These are phyloP conservation scores for Archegozetes longisetosus DNA, from an alignment of 1,140 invertebrate species.

Conservation along the genomic window DNA sequence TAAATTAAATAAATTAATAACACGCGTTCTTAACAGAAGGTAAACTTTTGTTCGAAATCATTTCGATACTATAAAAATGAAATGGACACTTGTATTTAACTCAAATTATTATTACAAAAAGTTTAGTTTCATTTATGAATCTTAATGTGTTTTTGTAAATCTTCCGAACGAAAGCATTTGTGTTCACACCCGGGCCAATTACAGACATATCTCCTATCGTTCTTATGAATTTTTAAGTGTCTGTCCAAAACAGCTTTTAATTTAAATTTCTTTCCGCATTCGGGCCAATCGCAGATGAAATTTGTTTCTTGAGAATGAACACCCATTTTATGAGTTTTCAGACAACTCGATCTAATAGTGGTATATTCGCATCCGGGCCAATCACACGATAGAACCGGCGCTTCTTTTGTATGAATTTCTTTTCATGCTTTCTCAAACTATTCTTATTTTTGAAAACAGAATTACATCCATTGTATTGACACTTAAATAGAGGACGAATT, in stretches of 20 bases:
- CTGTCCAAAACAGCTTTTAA: neutral
- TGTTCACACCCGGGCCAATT: slow-evolving; percentile 10
- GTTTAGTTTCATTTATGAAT: slow-evolving; percentile 9
- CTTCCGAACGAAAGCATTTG: neutral
- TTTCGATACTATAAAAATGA: too few relatives aligned
- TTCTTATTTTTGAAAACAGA: neutral
- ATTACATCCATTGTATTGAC: neutral
- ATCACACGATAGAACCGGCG: neutral
- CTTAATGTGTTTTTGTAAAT: slow-evolving; percentile 8
- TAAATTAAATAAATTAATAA: too few relatives aligned
- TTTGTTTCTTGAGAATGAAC: neutral
- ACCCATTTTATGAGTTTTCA: neutral
- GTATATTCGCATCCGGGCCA: slow-evolving; percentile 11
- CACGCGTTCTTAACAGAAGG: too few relatives aligned
- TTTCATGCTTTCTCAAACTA: neutral
- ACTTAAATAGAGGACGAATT: neutral
- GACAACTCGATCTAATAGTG: neutral
- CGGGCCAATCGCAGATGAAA: slow-evolving; percentile 4
- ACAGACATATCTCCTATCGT: slow-evolving; percentile 2
- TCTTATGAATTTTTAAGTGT: slow-evolving; percentile 3
- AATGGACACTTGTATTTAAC: too few relatives aligned
- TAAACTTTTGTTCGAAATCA: too few relatives aligned
- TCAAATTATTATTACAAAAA: too few relatives aligned
- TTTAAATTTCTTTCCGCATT: slow-evolving; percentile 10
- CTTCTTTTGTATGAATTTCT: neutral